phyloP scores from a whole-genome alignment of 2,113 vertebrate genomes.

The Globicephala melas region DNA sequence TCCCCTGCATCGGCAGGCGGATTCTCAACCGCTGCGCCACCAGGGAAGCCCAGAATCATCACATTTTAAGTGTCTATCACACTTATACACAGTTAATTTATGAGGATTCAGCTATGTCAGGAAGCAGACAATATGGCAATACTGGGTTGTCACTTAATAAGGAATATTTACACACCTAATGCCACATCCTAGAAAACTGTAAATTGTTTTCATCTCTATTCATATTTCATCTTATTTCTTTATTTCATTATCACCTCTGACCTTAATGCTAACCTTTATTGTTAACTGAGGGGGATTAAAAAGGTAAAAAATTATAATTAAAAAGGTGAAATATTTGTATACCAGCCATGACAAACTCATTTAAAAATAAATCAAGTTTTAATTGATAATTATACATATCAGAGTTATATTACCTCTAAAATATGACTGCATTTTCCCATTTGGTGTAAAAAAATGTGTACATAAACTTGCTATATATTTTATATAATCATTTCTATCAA shows the following conservation, averaged over 20 bases:
- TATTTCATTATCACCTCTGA: neutral
- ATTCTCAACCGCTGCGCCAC: too few species aligned
- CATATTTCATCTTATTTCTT: neutral
- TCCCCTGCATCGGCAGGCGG: too few species aligned
- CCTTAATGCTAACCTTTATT: neutral
- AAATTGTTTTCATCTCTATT: neutral
- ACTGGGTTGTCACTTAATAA: neutral
- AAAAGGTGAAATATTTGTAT: neutral
- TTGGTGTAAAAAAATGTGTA: neutral
- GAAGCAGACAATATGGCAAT: neutral
- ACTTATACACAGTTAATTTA: neutral
- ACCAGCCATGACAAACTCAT: neutral
- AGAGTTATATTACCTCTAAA: neutral
- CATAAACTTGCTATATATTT: neutral
- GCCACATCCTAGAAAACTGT: neutral
- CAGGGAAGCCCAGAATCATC: neutral
- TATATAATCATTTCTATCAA: neutral
- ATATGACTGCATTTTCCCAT: neutral
- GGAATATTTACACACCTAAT: neutral
- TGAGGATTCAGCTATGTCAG: neutral
- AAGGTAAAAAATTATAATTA: neutral
- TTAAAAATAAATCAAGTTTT: neutral
- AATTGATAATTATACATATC: neutral
- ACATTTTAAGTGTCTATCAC: neutral
- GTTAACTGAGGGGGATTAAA: neutral